Evolutionary conservation across 2,797 vertebrate genomes (phyloP).

Genomic region (Taenioides sp.): DNA sequence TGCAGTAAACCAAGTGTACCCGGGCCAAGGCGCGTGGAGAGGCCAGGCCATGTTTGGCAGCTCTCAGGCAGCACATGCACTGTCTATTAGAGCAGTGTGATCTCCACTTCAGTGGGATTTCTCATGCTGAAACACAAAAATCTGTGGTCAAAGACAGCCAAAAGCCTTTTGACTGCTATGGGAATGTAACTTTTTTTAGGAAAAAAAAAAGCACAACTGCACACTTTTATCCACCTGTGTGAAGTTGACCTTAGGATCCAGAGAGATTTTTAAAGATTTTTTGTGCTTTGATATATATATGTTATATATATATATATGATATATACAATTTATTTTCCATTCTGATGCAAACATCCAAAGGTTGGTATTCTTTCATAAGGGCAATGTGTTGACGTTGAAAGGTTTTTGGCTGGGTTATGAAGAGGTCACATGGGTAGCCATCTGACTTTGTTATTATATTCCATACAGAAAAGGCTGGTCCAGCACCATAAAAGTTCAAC

Average conservation of each 20-base stretch:
- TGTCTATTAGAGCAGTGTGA: background rate
- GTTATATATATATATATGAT: too few relatives aligned
- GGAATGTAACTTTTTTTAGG: background rate
- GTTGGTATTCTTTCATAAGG: too few relatives aligned
- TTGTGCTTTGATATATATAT: too few relatives aligned
- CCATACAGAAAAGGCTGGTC: too few relatives aligned
- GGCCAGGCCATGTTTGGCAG: conserved; percentile 10
- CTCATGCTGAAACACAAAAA: background rate
- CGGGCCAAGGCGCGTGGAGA: conserved; percentile 18
- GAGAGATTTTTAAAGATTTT: background rate
- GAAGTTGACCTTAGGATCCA: background rate
- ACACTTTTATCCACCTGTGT: too few relatives aligned
- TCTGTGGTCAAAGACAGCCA: background rate
- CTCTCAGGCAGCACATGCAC: background rate
- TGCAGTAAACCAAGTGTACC: conserved; percentile 24
- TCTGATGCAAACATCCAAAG: background rate
- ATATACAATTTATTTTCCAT: background rate
- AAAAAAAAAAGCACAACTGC: too few relatives aligned
- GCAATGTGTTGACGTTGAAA: too few relatives aligned
- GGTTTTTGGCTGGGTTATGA: too few relatives aligned
- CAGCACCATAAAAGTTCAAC: too few relatives aligned
- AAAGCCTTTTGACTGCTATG: background rate
- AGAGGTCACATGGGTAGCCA: too few relatives aligned
- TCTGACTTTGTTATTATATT: too few relatives aligned
- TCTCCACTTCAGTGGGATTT: background rate